Evolutionary conservation across 2,113 vertebrate species (phyloP), one percentile per base, ranked within the genome.

Genomic region (Regulus satrapa): DNA sequence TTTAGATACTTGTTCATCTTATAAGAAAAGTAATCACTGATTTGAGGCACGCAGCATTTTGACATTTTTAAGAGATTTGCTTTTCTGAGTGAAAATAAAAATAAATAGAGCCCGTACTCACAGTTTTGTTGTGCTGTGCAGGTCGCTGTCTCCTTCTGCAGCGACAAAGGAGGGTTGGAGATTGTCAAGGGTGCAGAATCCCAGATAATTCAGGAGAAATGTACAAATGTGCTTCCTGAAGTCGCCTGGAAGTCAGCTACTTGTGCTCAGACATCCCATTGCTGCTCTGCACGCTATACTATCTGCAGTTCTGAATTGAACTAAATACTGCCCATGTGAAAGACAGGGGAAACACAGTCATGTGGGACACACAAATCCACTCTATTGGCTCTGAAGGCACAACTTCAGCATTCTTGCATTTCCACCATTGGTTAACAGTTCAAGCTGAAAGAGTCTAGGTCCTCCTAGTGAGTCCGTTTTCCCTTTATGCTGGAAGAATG

Each of bases 271-370:
- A 97, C 98, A 98, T 98, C 98, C 98, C 97, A 97, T 92, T 86
- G 97, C 97, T 96, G 96, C 97, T 95, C 97, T 95, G 97, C 97
- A 98, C 84, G 97, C 97, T 98, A 94, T 93, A 98, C 98, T 97
- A 97, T 97, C 98, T 97, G 98, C 98, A 97, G 98, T 98, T 98
- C 97, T 98, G 97, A 98, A 98, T 98, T 97, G 98, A 98, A 98
- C 97, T 97, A 94, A 97, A 97, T 97, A 95, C 97, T 97, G 97
- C 97, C 97, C 98, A 96, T 97, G 98, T 97, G 98, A 98, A 97
- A 98, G 98, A 95, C 97, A 97, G 98, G 96, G 98, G 97, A 97
- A 97, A 97, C 38, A 96, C 58, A 87, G 97, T 99, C 99, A 99
- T 97, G 99, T 99, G 99, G 98, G 97, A 95, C 74, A 69, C 69